A percentile compares a stretch with the other conserved stretches of the same genome.
These are phyloP conservation scores for Brachyptera putata DNA, from an alignment of 2,888 invertebrate species.

Conservation along the genomic window DNA sequence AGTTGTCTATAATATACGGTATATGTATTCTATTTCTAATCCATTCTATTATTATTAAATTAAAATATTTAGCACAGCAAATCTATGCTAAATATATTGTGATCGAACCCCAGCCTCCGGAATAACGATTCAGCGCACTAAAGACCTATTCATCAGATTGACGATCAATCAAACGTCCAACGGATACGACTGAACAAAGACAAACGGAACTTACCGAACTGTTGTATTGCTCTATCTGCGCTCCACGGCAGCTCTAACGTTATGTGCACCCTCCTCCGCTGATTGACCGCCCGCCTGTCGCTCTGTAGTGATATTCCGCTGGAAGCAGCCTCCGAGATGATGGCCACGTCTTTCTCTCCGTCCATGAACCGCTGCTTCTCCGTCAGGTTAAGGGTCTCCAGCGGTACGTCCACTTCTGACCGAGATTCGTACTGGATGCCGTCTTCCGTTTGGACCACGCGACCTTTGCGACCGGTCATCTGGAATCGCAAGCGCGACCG, in stretches of 20 bases:
- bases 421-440: conserved; percentile 94
- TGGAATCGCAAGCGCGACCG: too few relatives aligned
- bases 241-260: conserved; percentile 99
- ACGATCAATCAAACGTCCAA: too few relatives aligned
- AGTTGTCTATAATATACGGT: too few relatives aligned
- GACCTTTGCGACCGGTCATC: conserved; percentile 97
- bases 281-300: conserved; percentile 90
- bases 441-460: conserved; percentile 89
- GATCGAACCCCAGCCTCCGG: too few relatives aligned
- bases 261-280: conserved; percentile 92
- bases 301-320: conserved; percentile 97
- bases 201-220: conserved; percentile 88
- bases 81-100: too few relatives aligned
- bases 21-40: too few relatives aligned
- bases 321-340: conserved; percentile 98
- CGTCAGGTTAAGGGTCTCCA: conserved; percentile 94
- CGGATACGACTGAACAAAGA: too few relatives aligned
- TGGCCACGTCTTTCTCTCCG: conserved; percentile 95
- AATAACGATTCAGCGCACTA: too few relatives aligned
- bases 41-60: too few relatives aligned
- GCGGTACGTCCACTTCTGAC: conserved; percentile 89
- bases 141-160: too few relatives aligned
- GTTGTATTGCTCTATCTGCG: conserved; percentile 97
- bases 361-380: conserved; percentile 88
- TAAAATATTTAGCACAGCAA: too few relatives aligned